phyloP scores from a whole-genome alignment of 2,888 invertebrate genomes.

The Drosophila eohydei region DNA sequence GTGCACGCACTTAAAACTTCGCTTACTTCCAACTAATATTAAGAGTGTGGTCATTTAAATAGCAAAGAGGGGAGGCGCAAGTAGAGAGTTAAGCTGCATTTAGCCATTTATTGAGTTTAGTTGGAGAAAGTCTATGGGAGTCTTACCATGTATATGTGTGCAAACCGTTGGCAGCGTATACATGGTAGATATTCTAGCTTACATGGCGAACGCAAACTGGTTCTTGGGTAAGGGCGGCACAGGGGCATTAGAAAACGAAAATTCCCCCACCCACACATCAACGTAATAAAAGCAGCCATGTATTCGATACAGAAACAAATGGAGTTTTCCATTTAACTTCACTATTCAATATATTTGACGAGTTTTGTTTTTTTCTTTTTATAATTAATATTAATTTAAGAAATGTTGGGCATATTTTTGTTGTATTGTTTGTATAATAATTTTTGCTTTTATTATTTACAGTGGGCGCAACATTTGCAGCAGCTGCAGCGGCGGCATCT shows the following conservation, averaged over 20 bases:
- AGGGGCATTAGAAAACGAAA: constrained; percentile 45
- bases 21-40: neutral
- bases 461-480: constrained; percentile 58
- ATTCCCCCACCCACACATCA: constrained; percentile 24
- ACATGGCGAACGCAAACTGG: constrained; percentile 58
- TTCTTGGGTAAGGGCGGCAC: constrained; percentile 44
- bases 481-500: constrained; percentile 57
- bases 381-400: constrained; percentile 24
- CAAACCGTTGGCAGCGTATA: constrained; percentile 16
- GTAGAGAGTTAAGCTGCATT: neutral
- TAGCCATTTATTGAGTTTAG: neutral
- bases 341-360: constrained; percentile 36
- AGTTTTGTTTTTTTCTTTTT: constrained; percentile 5
- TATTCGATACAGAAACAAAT: neutral
- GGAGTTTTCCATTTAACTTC: constrained; percentile 8
- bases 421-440: constrained; percentile 10
- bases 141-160: constrained; percentile 60
- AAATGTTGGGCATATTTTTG: constrained; percentile 18
- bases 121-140: constrained; percentile 33
- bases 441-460: constrained; percentile 57
- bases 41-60: neutral
- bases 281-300: neutral
- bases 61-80: neutral
- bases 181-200: constrained; percentile 57
- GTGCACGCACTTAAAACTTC: constrained; percentile 14